A percentile compares a stretch with the other conserved stretches of the same genome.
These are phyloP conservation scores for Drosophila aff. DNA, from an alignment of 1,140 invertebrate genomes.

Conservation along the genomic window DNA sequence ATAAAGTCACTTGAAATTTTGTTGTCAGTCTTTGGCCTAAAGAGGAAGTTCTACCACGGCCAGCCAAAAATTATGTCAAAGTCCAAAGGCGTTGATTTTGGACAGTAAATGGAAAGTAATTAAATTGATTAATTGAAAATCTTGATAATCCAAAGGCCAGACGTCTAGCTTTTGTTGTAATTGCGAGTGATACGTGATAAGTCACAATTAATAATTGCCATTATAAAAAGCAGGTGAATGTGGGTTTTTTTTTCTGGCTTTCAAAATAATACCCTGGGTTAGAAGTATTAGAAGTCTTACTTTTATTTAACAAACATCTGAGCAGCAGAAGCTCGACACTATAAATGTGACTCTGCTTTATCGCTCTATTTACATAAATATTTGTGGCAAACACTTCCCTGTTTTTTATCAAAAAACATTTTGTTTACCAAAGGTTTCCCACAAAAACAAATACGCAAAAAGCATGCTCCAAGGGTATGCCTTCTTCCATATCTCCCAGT, in stretches of 20 bases:
- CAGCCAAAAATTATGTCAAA: conserved; percentile 5
- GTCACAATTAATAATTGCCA: conserved; percentile 17
- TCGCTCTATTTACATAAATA: background rate
- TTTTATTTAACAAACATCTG: background rate
- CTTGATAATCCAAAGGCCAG: conserved; percentile 38
- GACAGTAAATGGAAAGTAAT: conserved; percentile 8
- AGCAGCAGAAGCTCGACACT: background rate
- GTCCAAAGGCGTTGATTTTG: conserved; percentile 18
- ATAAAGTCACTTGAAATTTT: conserved; percentile 18
- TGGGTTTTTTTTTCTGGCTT: background rate
- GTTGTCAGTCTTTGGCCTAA: conserved; percentile 4
- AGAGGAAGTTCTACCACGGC: background rate
- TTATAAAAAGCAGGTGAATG: conserved; percentile 13
- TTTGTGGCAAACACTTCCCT: background rate
- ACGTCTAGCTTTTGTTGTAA: conserved; percentile 49
- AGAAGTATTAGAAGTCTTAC: too few species aligned
- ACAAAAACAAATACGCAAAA: background rate
- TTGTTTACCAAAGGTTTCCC: conserved; percentile 14
- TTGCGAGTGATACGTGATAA: conserved; percentile 16
- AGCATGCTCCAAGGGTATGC: conserved; percentile 24
- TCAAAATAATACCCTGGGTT: conserved; percentile 8
- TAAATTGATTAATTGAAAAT: conserved; percentile 31
- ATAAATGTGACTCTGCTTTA: background rate
- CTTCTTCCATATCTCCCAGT: conserved; percentile 18
- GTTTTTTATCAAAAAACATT: background rate